Evolutionary conservation across 2,888 invertebrate genomes (phyloP), one percentile per base, ranked within the genome.

Genomic region (Itoplectis maculator): DNA sequence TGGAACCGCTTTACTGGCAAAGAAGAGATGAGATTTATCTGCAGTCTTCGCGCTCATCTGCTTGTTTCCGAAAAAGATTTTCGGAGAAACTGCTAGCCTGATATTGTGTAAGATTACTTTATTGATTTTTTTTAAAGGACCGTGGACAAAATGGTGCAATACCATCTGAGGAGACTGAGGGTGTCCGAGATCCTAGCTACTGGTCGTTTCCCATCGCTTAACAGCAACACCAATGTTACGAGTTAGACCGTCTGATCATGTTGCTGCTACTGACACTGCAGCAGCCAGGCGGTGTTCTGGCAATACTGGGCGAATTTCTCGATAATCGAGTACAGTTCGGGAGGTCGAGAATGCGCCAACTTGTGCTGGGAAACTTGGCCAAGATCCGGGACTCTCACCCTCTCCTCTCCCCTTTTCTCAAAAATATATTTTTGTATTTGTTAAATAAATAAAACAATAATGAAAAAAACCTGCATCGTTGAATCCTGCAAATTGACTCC

Each of bases 281-380:
- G n/a, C n/a, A n/a, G n/a, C n/a, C n/a, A n/a, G n/a, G n/a, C n/a
- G 15, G 35, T 35, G 63, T 47, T 9, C 20, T 63, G 20, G 59
- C 35, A 61, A 45, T 13, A 11, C 35, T 61, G 54, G 13, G 49
- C 68, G 74, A 70, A 70, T 75, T 23, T 70, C 69, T 75, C 75
- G 75, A 80, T 80, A 75, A 80, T 75, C 80, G 75, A 70, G 69
- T 70, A 75, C 56, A 73, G 66, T 75, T 74, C 63, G 69, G 69
- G 15, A 56, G 65, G 18, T 47, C 47, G 70, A 56, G 80, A 80
- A 80, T 75, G 80, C 54, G 56, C 75, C 69, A 79, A 80, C 80
- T 80, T 74, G 47, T 47, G 69, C 56, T 54, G 45, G 18, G 56
- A 74, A 79, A 79, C 61, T 79, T 79, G 74, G 73, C 61, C 61